These are phyloP conservation scores for Hirudo medicinalis DNA, from an alignment of 1,140 invertebrate genomes.

Conservation along the genomic window DNA sequence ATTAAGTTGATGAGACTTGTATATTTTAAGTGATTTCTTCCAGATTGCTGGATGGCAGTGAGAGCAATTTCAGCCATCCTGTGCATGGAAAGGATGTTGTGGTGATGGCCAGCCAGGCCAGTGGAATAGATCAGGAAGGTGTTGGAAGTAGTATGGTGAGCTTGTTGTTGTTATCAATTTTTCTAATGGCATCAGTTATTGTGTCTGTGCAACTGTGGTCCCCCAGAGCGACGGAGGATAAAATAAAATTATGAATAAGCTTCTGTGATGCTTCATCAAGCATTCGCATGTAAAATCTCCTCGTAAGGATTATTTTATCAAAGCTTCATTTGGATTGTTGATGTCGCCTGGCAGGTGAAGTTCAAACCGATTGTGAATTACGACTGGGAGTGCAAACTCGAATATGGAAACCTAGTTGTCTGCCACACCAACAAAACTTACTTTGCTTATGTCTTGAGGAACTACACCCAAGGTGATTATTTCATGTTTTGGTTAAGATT, in stretches of 20 bases:
- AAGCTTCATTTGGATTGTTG: constrained; percentile 37
- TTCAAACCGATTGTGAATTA: constrained; percentile 80
- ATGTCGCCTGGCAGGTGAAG: constrained; percentile 58
- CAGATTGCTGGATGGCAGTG: constrained; percentile 56
- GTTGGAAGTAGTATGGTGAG: constrained; percentile 33
- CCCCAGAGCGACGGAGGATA: background rate
- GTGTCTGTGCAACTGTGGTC: background rate
- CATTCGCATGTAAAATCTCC: background rate
- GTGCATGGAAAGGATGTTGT: constrained; percentile 56
- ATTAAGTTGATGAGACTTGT: background rate
- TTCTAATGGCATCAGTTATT: background rate
- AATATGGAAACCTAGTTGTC: constrained; percentile 71
- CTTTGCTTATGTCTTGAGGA: constrained; percentile 77
- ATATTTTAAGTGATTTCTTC: background rate
- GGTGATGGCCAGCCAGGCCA: constrained; percentile 50
- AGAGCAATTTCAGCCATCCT: constrained; percentile 54
- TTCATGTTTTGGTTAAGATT: background rate
- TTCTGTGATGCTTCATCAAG: background rate
- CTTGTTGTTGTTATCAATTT: background rate
- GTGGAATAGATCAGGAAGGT: constrained; percentile 43
- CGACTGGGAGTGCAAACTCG: constrained; percentile 74
- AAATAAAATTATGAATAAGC: constrained; percentile 7
- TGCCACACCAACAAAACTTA: constrained; percentile 70
- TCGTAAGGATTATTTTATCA: background rate
- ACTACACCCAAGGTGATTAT: constrained; percentile 41